A percentile compares a stretch with the other conserved stretches of the same genome.
phyloP scores from a whole-genome alignment of 2,113 vertebrate genomes.

The Pristiophorus japonicus region DNA sequence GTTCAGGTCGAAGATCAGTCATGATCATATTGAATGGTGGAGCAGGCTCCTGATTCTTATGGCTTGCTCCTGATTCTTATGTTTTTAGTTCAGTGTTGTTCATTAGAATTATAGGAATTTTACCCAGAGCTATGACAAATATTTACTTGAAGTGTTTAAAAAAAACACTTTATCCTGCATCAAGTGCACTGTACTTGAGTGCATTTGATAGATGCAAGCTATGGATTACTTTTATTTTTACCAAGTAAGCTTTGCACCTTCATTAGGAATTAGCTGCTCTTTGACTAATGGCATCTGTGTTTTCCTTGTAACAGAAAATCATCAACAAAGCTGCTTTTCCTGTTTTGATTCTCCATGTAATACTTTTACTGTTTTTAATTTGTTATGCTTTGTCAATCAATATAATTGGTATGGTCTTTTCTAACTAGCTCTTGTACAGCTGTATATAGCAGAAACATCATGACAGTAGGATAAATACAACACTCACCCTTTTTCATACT shows the following conservation, averaged over 20 bases:
- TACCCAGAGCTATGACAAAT: neutral
- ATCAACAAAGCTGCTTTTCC: slow-evolving; percentile 21
- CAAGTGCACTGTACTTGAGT: neutral
- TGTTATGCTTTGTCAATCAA: slow-evolving; percentile 28
- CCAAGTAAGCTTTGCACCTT: neutral
- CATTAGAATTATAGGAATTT: neutral
- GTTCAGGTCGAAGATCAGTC: too few relatives aligned
- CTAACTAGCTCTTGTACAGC: slow-evolving; percentile 14
- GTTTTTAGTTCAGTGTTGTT: too few relatives aligned
- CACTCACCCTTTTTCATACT: neutral
- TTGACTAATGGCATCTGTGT: slow-evolving; percentile 14
- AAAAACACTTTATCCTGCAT: neutral
- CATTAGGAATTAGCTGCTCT: neutral
- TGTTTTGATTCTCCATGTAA: slow-evolving; percentile 24
- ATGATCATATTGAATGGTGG: neutral
- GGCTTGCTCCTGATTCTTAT: neutral
- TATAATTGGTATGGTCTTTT: slow-evolving; percentile 35
- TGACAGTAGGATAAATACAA: slow-evolving; percentile 29
- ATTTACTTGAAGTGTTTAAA: neutral
- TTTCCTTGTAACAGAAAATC: neutral
- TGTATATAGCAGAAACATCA: slow-evolving; percentile 32
- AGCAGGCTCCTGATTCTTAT: neutral
- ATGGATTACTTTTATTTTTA: slow-evolving; percentile 24
- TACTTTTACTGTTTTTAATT: slow-evolving; percentile 30
- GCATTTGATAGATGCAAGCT: neutral